Percentiles rank a stretch among this genome's conserved stretches.
phyloP scores from a whole-genome alignment of 1,140 invertebrate species.

The Drosophila rufa region DNA sequence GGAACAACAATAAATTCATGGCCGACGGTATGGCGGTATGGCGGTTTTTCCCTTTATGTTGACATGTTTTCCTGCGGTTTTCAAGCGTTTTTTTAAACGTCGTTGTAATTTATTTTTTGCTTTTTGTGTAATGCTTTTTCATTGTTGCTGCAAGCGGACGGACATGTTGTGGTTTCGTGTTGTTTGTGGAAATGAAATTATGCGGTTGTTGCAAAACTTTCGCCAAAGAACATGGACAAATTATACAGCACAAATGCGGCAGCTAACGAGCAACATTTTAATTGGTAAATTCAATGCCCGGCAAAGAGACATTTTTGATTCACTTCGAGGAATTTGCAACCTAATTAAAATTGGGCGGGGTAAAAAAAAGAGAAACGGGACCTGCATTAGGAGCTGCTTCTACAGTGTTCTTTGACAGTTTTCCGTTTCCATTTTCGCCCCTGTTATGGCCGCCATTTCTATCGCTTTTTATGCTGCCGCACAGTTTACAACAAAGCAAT shows the following conservation, averaged over 20 bases:
- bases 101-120: slow-evolving; percentile 32
- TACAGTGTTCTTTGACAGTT: slow-evolving; percentile 37
- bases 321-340: slow-evolving; percentile 36
- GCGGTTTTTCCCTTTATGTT: slow-evolving; percentile 51
- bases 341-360: slow-evolving; percentile 46
- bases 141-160: slow-evolving; percentile 60
- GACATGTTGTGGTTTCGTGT: slow-evolving; percentile 71
- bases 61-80: slow-evolving; percentile 79
- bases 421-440: slow-evolving; percentile 15
- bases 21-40: slow-evolving; percentile 3
- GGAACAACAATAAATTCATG: slow-evolving; percentile 71
- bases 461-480: slow-evolving; percentile 51
- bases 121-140: slow-evolving; percentile 23
- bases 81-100: slow-evolving; percentile 51
- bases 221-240: slow-evolving; percentile 12
- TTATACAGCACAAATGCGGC: slow-evolving; percentile 9
- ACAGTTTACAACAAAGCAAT: slow-evolving; percentile 65
- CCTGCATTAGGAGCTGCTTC: slow-evolving; percentile 15
- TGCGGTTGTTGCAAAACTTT: slow-evolving; percentile 62
- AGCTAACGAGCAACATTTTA: slow-evolving; percentile 50
- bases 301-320: slow-evolving; percentile 31
- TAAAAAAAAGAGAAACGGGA: background rate
- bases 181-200: slow-evolving; percentile 80
- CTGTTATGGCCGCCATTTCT: slow-evolving; percentile 50
- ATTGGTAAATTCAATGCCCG: slow-evolving; percentile 32